These are phyloP conservation scores for Mastacembelus armatus DNA, from an alignment of 2,797 vertebrate genomes.

Conservation along the genomic window DNA sequence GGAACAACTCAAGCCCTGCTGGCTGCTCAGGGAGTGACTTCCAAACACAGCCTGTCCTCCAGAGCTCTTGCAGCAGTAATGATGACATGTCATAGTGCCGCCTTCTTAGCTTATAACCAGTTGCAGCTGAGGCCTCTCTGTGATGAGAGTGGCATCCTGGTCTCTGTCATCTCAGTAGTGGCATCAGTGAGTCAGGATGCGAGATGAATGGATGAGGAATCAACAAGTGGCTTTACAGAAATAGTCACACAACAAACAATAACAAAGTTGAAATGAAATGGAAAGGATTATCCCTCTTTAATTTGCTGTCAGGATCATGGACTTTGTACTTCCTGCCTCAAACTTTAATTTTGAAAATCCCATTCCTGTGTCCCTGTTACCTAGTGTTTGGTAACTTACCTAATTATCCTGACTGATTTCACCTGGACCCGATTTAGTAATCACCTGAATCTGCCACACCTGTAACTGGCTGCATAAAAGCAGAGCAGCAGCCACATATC, in stretches of 20 bases:
- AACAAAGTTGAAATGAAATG: slow-evolving; percentile 20
- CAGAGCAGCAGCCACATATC: too few species aligned
- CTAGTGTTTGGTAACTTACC: too few species aligned
- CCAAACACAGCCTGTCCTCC: slow-evolving; percentile 32
- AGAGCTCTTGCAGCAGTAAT: slow-evolving; percentile 35
- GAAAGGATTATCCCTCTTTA: too few species aligned
- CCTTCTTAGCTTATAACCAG: slow-evolving; percentile 42
- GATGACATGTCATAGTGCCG: slow-evolving; percentile 34
- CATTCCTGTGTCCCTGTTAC: too few species aligned
- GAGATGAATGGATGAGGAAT: slow-evolving; percentile 34
- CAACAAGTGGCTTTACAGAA: slow-evolving; percentile 4
- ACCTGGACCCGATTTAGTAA: too few species aligned
- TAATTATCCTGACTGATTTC: too few species aligned
- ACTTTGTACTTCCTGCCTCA: too few species aligned
- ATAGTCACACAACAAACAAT: slow-evolving; percentile 10
- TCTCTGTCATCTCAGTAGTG: slow-evolving; percentile 19
- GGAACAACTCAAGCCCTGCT: slow-evolving; percentile 22
- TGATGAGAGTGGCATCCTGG: slow-evolving; percentile 33
- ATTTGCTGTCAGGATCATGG: too few species aligned
- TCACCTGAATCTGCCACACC: too few species aligned
- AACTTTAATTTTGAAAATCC: too few species aligned
- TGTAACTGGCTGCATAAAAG: too few species aligned
- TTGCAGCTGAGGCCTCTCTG: slow-evolving; percentile 2
- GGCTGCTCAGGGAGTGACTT: slow-evolving; percentile 33
- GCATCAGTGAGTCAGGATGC: slow-evolving; percentile 5